Conservation (phyloP, 1,140 invertebrate genomes). For the Paracyclopina nana region DNA sequence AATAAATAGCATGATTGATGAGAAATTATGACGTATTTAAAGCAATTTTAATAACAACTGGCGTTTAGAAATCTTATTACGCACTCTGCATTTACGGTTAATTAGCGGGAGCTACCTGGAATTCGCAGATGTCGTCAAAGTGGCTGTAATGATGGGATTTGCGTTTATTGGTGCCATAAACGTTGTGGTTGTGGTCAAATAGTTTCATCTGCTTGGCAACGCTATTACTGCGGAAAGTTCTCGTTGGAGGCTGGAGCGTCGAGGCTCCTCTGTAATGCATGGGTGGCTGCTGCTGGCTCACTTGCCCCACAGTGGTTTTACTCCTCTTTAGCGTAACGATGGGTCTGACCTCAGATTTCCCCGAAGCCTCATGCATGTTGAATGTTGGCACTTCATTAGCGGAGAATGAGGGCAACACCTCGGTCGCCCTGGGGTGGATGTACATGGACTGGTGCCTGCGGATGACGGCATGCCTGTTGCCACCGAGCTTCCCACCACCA, state of each 20-base stretch:
- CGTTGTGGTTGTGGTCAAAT: neutral
- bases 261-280: too few relatives aligned
- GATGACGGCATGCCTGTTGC: neutral
- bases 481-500: too few relatives aligned
- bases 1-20: too few relatives aligned
- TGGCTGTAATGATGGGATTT: neutral
- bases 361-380: neutral
- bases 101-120: neutral
- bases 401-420: neutral
- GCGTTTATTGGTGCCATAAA: neutral
- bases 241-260: too few relatives aligned
- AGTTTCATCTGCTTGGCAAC: too few relatives aligned
- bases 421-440: constrained; percentile 3
- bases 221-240: too few relatives aligned
- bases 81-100: too few relatives aligned
- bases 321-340: neutral
- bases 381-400: too few relatives aligned
- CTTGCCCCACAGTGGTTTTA: neutral
- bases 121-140: neutral
- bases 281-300: too few relatives aligned
- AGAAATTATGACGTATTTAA: too few relatives aligned
- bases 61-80: too few relatives aligned
- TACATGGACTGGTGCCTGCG: constrained; percentile 14
- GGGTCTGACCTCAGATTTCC: neutral
- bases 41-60: too few relatives aligned